These are phyloP conservation scores for Eucidaris tribuloides DNA, from an alignment of 35 echinoderm and acorn worm species.

Conservation along the genomic window DNA sequence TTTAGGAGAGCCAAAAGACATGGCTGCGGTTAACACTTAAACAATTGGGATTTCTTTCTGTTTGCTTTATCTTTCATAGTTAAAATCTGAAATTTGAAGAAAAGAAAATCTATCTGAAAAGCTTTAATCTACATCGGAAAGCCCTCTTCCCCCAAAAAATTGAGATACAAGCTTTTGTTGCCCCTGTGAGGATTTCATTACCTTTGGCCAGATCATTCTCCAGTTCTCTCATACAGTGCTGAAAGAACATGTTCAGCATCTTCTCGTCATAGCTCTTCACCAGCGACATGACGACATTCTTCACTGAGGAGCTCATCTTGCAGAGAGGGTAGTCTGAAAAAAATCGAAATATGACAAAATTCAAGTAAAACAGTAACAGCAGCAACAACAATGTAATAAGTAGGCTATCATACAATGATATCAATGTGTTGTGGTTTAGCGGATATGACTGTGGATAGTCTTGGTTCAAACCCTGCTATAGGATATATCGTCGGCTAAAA, in stretches of 20 bases:
- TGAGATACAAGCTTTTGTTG: too few species aligned
- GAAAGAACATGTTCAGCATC: slow-evolving; percentile 85
- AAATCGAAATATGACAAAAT: too few species aligned
- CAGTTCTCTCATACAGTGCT: slow-evolving; percentile 79
- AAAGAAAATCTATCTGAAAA: too few species aligned
- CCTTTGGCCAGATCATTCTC: slow-evolving; percentile 73
- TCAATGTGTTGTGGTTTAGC: background rate
- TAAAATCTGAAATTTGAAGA: too few species aligned
- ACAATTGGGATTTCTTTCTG: too few species aligned
- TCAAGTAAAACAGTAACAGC: background rate
- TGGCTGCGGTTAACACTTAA: too few species aligned
- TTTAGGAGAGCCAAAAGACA: too few species aligned
- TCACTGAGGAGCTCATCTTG: slow-evolving; percentile 10
- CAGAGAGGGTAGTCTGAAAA: slow-evolving; percentile 49
- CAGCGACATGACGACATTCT: background rate
- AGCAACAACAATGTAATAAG: background rate
- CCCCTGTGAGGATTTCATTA: too few species aligned
- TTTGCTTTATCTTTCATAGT: too few species aligned
- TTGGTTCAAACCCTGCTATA: background rate
- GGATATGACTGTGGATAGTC: background rate
- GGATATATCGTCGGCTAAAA: background rate
- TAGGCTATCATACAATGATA: too few species aligned
- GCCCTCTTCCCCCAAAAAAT: too few species aligned
- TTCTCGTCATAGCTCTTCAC: slow-evolving; percentile 38
- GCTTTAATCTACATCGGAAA: too few species aligned